These are phyloP conservation scores for Crioceris asparagi DNA, from an alignment of 2,888 invertebrate genomes.

Conservation along the genomic window DNA sequence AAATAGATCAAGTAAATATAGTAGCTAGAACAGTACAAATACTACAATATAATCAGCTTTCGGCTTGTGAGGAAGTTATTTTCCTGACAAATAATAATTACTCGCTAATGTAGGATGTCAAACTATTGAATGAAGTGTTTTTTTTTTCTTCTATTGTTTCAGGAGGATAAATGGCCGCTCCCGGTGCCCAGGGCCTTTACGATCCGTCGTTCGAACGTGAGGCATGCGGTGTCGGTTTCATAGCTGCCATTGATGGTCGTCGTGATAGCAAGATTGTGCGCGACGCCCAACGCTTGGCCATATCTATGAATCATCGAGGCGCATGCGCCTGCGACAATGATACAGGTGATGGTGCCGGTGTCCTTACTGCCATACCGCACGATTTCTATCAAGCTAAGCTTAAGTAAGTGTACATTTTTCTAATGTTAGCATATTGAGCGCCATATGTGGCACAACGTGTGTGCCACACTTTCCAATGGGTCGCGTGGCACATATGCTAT, in stretches of 20 bases:
- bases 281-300: constrained; percentile 90
- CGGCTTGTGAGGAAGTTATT: too few relatives aligned
- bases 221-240: constrained; percentile 98
- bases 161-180: constrained; percentile 53
- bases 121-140: too few relatives aligned
- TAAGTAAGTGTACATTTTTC: constrained; percentile 45
- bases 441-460: too few relatives aligned
- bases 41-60: too few relatives aligned
- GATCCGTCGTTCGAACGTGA: constrained; percentile 93
- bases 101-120: too few relatives aligned
- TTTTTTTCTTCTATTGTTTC: constrained; percentile 15
- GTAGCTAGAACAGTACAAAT: too few relatives aligned
- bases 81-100: too few relatives aligned
- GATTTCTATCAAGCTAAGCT: constrained; percentile 78
- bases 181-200: constrained; percentile 88
- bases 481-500: too few relatives aligned
- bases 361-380: constrained; percentile 94
- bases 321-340: constrained; percentile 99
- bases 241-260: constrained; percentile 94
- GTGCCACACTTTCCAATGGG: too few relatives aligned
- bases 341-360: constrained; percentile 98
- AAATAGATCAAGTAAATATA: too few relatives aligned
- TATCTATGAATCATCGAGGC: constrained; percentile 98
- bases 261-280: constrained; percentile 91
- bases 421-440: too few relatives aligned